Base-by-base conservation (phyloP, 2,888 invertebrate genomes). In the Chrysina gloriosa region DNA sequence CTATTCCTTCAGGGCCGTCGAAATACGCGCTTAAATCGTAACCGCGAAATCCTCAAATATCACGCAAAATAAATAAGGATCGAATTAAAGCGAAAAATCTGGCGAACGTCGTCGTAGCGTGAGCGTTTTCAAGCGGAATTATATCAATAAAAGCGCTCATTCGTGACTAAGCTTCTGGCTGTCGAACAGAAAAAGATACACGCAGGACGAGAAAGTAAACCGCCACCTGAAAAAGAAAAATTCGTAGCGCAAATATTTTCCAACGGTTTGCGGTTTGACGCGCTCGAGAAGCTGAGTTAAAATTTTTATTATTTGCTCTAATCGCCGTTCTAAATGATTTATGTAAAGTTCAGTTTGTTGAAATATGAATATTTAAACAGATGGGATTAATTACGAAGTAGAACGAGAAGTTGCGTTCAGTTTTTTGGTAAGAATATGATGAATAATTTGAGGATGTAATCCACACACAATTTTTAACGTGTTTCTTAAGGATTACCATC, bases 61-160 rank as follows among this genome's bases (percentile, higher is more conserved):
- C 36, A 14, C 58, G 36, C 42, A 58, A 58, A 39, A 58, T 58
- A 58, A 58, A 58, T 25, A 58, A 19, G 39, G 58, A 58, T 23
- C 58, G 39, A 25, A 39, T 39, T 58, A 58, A 36, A 27, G 34
- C 27, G 58, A 14, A 58, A 58, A 23, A 27, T 11, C 2, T 16
- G 23, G 25, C 14, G 39, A 39, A 54, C 19, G 19, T 31, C 16
- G 25, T 39, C 39, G 19, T 39, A n/a, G 39, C 9, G 9, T 31
- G 27, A 58, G 31, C 48, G n/a, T 67, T 65, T 65, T 69, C 70
- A 47, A 54, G 65, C 61, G 69, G 69, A 71, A 69, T 71, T 67
- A 65, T 71, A 69, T 71, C 69, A 71, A 70, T 70, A 70, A 70
- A 70, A 64, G 52, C 54, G 25, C 58, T 69, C 70, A 36, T 64